A percentile compares a stretch with the other conserved stretches of the same genome.
These are phyloP conservation scores for Oriolus oriolus DNA, from an alignment of 2,113 vertebrate genomes.

Conservation along the genomic window DNA sequence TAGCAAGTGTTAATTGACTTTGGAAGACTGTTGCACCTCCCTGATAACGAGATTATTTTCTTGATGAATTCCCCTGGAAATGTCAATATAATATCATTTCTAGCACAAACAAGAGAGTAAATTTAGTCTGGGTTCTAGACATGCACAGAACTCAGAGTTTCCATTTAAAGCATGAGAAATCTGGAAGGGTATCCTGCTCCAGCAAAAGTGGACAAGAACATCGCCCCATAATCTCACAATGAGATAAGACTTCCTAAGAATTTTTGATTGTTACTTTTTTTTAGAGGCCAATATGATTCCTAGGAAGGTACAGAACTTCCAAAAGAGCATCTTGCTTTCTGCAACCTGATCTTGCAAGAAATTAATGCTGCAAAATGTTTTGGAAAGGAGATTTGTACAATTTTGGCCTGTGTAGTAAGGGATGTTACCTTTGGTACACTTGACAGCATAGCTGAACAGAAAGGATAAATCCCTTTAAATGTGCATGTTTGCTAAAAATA, in stretches of 20 bases:
- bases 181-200: neutral
- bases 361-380: neutral
- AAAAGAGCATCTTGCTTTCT: neutral
- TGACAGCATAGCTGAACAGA: neutral
- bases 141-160: neutral
- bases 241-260: neutral
- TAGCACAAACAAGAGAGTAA: neutral
- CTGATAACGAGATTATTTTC: neutral
- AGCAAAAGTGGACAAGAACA: neutral
- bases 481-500: neutral
- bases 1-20: neutral
- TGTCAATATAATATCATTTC: neutral
- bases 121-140: neutral
- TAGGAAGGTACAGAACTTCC: neutral
- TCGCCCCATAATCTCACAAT: neutral
- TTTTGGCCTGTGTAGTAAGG: neutral
- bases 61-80: constrained; percentile 36
- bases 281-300: neutral
- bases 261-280: neutral
- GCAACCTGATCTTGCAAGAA: neutral
- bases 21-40: neutral
- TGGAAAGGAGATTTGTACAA: neutral
- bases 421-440: neutral
- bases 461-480: neutral
- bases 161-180: neutral